Base-by-base conservation (phyloP, 2,888 invertebrate genomes). In the Temnothorax ravouxi region DNA sequence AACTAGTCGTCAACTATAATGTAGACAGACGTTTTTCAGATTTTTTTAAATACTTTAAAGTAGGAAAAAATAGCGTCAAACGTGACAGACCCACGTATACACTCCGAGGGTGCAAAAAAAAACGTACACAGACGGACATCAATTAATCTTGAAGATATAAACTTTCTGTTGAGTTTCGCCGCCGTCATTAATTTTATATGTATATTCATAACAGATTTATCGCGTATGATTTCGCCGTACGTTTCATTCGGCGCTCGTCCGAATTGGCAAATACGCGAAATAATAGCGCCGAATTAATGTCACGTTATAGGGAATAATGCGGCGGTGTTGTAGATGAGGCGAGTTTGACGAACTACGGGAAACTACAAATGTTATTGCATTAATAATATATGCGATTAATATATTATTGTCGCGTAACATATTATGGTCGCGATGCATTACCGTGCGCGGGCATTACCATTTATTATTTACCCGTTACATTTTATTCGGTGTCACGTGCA, bases 401-500 rank as follows among this genome's bases (percentile, higher is more conserved):
- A 79, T 72, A 79, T 72, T 79, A 79, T 79, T 47, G 54, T 25
- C 47, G 41, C 2, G 13, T 41, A 59, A 71, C 47, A 38, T 79
- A 72, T 72, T 79, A 72, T 21, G 34, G 29, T 21, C 52, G 21
- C 47, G 34, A 69, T 56, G 71, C 71, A 52, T 67, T 67, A 67
- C 47, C 66, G 29, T 47, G 59, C 21, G 47, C 18, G 74, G 79
- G 18, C 5, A 79, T 79, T 79, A 64, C 56, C 79, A 79, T 79
- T 79, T 79, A 79, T 79, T 79, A 79, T 79, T 79, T 79, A 79
- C 44, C 47, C 13, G 47, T 59, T 72, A 72, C 79, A 79, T 79
- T 79, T 79, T 79, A 79, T 79, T 79, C 59, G 74, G 74, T 79
- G 79, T 79, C 74, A 79, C 59, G 74, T 59, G 25, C 79, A 59